Evolutionary conservation across 2,888 invertebrate genomes (phyloP).

Genomic region (Cheilosia vulpina): DNA sequence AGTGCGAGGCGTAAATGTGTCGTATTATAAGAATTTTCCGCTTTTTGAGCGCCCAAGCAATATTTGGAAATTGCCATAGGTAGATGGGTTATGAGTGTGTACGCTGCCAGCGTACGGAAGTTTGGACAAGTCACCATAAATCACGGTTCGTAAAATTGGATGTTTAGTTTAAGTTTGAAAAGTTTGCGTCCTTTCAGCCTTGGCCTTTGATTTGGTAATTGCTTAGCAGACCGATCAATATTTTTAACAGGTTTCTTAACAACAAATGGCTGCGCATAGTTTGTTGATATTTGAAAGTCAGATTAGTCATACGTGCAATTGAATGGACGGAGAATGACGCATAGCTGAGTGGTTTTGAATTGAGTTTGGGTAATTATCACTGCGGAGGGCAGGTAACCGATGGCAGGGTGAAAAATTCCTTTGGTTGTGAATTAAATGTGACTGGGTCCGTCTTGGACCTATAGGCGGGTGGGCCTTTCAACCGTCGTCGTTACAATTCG

Average conservation of each 20-base stretch:
- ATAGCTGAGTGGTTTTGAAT: too few relatives aligned
- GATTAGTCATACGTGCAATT: too few relatives aligned
- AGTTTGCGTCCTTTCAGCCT: background rate
- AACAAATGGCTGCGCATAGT: too few relatives aligned
- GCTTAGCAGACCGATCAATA: conserved; percentile 4
- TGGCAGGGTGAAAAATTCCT: too few relatives aligned
- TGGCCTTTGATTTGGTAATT: conserved; percentile 6
- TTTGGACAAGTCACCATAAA: conserved; percentile 30
- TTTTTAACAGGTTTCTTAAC: background rate
- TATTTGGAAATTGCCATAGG: conserved; percentile 5
- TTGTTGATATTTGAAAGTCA: too few relatives aligned
- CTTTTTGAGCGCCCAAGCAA: conserved; percentile 42
- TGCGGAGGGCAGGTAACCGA: too few relatives aligned
- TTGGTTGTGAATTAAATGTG: too few relatives aligned
- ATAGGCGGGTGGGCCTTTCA: too few relatives aligned
- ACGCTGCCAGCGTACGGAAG: background rate
- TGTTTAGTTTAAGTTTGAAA: conserved; percentile 1
- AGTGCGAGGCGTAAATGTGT: conserved; percentile 47
- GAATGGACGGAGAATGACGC: too few relatives aligned
- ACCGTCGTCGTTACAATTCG: too few relatives aligned
- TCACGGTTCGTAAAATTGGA: conserved; percentile 35
- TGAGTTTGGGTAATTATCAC: too few relatives aligned
- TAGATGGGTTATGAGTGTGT: background rate
- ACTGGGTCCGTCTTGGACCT: too few relatives aligned
- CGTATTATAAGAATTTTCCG: conserved; percentile 57